Percentiles rank a stretch among this genome's conserved stretches.
These are phyloP conservation scores for Platynereis dumerilii DNA, from an alignment of 2,888 invertebrate genomes.

Conservation along the genomic window DNA sequence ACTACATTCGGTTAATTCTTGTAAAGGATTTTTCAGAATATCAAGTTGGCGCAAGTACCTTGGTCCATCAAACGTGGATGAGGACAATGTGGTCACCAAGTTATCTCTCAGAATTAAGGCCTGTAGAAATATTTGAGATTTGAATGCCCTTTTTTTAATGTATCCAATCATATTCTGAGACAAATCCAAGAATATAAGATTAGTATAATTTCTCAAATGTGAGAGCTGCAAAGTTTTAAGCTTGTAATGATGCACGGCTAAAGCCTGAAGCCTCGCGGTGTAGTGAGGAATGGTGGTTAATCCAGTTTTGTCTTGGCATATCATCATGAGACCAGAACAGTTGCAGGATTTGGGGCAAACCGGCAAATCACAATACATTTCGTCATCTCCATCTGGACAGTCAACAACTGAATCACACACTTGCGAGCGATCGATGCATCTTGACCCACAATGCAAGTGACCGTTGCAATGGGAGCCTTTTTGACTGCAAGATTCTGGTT, in stretches of 20 bases:
- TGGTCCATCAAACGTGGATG: neutral
- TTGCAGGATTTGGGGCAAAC: neutral
- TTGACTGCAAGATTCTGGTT: neutral
- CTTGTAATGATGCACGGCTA: neutral
- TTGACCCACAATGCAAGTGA: neutral
- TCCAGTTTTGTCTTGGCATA: neutral
- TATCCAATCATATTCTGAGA: neutral
- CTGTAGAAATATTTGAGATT: neutral
- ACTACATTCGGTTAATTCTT: neutral
- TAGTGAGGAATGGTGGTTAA: neutral
- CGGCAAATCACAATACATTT: neutral
- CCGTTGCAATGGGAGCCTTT: neutral
- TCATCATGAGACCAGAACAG: neutral
- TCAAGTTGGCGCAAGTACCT: neutral
- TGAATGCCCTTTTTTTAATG: neutral
- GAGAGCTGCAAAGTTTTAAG: too few relatives aligned
- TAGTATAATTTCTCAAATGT: neutral
- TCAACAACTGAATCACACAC: neutral
- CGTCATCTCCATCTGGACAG: constrained; percentile 1
- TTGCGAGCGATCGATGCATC: neutral
- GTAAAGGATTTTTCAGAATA: neutral
- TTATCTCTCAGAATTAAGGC: neutral
- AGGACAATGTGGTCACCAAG: neutral
- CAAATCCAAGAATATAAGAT: neutral
- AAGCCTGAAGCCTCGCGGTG: neutral